Base-by-base conservation (phyloP, 2,888 invertebrate species). In the Eristalis arbustorum region DNA sequence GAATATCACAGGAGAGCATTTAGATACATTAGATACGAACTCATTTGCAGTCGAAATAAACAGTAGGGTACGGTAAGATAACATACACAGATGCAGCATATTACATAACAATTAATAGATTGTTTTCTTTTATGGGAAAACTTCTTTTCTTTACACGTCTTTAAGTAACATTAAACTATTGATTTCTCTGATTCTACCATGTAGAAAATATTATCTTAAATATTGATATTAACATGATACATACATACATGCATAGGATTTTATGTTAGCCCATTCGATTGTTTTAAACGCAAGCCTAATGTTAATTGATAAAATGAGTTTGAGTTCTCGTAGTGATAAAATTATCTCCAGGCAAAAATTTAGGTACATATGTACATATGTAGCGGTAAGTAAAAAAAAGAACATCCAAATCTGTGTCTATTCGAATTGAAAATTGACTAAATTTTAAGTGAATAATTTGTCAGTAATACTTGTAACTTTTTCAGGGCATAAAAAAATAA, bases 401-500 rank as follows among this genome's bases (percentile, higher is more conserved):
- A n/a, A 22, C 22, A 42, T 23, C 11, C 1, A n/a, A 37, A 25
- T 18, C 8, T 14, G 57, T 66, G 14, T 18, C 22, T 23, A 8
- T 40, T 14, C 57, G 49, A 42, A 42, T 42, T n/a, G 42, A 42
- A 42, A 49, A n/a, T 49, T 49, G 6, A 49, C 6, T 49, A 18
- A 18, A 18, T 18, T 49, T 49, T 5, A 49, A 25, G 11, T 25
- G 25, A 71, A 40, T 59, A 28, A 69, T 23, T 57, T 68, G 49
- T 69, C 28, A 78, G 14, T 62, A 56, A 69, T 28, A 4, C 10
- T 25, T 13, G 14, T 2, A 40, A 63, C 67, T 25, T 25, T 89
- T 89, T 64, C 84, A 89, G 89, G 89, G 63, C 89, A 79, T 71
- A 89, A 88, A 76, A 84, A 78, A 49, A 2, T 82, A 57, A 71